Base-by-base conservation (phyloP, 1,140 invertebrate species). In the Bilobella aurantiaca region DNA sequence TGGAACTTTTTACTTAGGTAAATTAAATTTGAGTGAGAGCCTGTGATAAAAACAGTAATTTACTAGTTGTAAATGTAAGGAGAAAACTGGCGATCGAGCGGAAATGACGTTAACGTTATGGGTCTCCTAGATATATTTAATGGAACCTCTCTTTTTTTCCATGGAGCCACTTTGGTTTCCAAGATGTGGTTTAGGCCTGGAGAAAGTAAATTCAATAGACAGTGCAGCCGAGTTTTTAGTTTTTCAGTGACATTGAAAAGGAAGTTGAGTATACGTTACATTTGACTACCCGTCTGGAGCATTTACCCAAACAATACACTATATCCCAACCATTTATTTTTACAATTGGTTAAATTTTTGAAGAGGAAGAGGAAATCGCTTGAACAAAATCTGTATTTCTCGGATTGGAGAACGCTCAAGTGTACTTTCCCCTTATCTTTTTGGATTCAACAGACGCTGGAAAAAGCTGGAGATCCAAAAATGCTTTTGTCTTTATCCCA, bases 1-100 rank as follows among this genome's bases (percentile, higher is more conserved):
- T 53, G 49, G 21, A 64, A 68, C 62, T 68, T 68, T 64, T 42
- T 49, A 68, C 66, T 68, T 61, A 47, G 25, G 8, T 37, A 68
- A 57, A 64, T 68, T 68, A 58, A 60, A 23, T 53, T 12, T 18
- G 25, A 5, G 8, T 16, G 3, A 5, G 8, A 23, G 25, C 5
- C 3, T 53, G 8, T 18, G 21, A 23, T 12, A 53, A 53, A 5
- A 53, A 16, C 25, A 16, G 49, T 16, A 53, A 53, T 53, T 53
- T 53, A 53, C 25, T 12, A 53, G 8, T 18, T 12, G 25, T 12
- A 23, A 53, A 14, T 53, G 23, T 53, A 23, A 53, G 21, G 5
- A 53, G 49, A 53, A 8, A 18, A 42, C 34, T 42, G 8, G 8
- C 34, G n/a, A n/a, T n/a, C n/a, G n/a, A 53, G 25, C 49, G 49